Conservation (phyloP, 2,113 vertebrate genomes). For the Nyctereutes procyonoides region DNA sequence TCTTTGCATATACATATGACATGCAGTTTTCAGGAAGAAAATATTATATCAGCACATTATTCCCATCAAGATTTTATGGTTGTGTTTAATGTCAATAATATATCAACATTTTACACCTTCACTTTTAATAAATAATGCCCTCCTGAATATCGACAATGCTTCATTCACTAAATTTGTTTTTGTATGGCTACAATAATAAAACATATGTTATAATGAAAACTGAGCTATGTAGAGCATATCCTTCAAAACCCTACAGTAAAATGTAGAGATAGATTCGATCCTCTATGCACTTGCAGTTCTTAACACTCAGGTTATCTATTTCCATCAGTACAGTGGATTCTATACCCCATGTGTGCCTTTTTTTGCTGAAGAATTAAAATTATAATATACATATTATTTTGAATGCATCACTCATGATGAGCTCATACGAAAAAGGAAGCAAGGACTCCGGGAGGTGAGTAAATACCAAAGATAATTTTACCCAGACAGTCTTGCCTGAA, state of each 20-base stretch:
- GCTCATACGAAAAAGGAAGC: not conserved
- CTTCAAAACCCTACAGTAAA: conserved; percentile 30
- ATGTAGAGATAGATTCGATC: not conserved
- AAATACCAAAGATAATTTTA: not conserved
- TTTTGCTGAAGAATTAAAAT: not conserved
- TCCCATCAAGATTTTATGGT: not conserved
- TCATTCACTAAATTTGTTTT: conserved; percentile 13
- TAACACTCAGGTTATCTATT: not conserved
- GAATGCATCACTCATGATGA: not conserved
- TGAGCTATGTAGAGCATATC: not conserved
- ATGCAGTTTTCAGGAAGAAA: not conserved
- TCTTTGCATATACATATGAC: not conserved
- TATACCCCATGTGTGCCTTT: not conserved
- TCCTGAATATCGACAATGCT: not conserved
- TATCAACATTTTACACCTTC: not conserved
- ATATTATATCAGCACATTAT: not conserved
- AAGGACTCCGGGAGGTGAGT: not conserved
- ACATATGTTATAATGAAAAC: conserved; percentile 11
- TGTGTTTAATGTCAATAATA: conserved; percentile 9
- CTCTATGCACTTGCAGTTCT: not conserved
- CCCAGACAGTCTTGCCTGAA: not conserved
- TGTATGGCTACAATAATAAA: conserved; percentile 12
- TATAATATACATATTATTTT: not conserved
- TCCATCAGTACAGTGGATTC: not conserved
- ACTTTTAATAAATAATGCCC: conserved; percentile 9